Evolutionary conservation across 2,888 invertebrate genomes (phyloP).

Genomic region (Lochmaea capreae): DNA sequence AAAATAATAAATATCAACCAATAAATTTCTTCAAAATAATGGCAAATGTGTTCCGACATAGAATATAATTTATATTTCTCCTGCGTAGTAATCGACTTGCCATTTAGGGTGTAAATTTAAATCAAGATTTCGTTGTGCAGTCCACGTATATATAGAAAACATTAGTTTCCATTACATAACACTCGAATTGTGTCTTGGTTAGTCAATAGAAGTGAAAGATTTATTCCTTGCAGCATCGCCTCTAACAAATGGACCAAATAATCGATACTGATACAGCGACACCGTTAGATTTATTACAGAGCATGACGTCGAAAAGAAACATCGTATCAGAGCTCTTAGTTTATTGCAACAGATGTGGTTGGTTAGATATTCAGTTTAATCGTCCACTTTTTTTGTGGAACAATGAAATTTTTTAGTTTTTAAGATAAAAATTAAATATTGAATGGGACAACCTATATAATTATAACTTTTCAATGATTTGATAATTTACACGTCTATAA

Average conservation of each 20-base stretch:
- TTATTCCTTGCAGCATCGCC: conserved; percentile 62
- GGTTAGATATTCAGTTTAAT: neutral
- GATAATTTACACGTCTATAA: no score
- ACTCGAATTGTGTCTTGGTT: conserved; percentile 46
- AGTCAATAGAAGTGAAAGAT: conserved; percentile 61
- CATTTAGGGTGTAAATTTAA: conserved; percentile 33
- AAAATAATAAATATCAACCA: neutral
- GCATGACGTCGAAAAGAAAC: conserved; percentile 50
- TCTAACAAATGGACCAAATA: conserved; percentile 64
- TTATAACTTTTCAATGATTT: no score
- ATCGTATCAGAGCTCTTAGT: conserved; percentile 1
- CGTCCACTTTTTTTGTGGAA: no score
- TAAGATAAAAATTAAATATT: no score
- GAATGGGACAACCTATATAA: no score
- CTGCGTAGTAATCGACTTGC: conserved; percentile 19
- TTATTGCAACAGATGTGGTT: neutral
- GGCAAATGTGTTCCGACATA: neutral
- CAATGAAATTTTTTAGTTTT: no score
- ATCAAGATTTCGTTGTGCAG: conserved; percentile 22
- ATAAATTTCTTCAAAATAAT: conserved; percentile 2
- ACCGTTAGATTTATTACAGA: conserved; percentile 60
- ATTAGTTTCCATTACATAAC: conserved; percentile 47
- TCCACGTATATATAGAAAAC: conserved; percentile 36
- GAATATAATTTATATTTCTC: conserved; percentile 20
- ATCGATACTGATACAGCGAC: conserved; percentile 65